These are phyloP conservation scores for Paratrypauchen microcephalus DNA, from an alignment of 2,797 vertebrate species.

Conservation along the genomic window DNA sequence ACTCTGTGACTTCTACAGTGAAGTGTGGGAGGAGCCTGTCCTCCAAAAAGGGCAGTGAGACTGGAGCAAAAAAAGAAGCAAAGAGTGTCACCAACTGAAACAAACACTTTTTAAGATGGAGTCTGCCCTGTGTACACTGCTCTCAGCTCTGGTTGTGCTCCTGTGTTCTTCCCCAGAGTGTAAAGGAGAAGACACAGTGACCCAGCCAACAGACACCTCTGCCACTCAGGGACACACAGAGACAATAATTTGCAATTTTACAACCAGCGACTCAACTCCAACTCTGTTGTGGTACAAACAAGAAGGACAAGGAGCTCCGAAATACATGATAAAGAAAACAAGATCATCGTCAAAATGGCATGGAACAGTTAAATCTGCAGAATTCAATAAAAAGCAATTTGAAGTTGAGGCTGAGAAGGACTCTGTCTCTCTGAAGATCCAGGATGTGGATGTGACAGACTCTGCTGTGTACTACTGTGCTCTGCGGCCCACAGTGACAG, in stretches of 20 bases:
- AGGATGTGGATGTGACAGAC: conserved; percentile 4
- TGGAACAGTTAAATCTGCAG: too few relatives aligned
- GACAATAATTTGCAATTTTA: neutral
- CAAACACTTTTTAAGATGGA: too few relatives aligned
- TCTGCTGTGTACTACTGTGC: conserved; percentile 31
- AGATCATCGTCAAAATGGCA: too few relatives aligned
- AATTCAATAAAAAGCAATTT: too few relatives aligned
- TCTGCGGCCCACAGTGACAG: conserved; percentile 28
- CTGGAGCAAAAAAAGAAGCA: too few relatives aligned
- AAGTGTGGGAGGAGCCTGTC: too few relatives aligned
- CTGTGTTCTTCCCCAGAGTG: conserved; percentile 1
- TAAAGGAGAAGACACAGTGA: conserved; percentile 1
- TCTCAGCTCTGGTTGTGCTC: conserved; percentile 9
- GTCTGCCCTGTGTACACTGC: neutral
- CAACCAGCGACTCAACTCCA: neutral
- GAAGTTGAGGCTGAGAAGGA: too few relatives aligned
- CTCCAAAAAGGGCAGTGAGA: too few relatives aligned
- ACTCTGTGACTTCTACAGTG: too few relatives aligned
- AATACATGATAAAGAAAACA: neutral
- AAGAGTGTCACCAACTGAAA: too few relatives aligned
- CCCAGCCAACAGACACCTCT: neutral
- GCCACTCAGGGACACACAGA: neutral
- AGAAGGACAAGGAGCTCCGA: neutral
- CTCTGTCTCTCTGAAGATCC: neutral
- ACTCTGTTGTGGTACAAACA: neutral